A percentile compares a stretch with the other conserved stretches of the same genome.
These are phyloP conservation scores for Boloria selene DNA, from an alignment of 2,888 invertebrate species.

Conservation along the genomic window DNA sequence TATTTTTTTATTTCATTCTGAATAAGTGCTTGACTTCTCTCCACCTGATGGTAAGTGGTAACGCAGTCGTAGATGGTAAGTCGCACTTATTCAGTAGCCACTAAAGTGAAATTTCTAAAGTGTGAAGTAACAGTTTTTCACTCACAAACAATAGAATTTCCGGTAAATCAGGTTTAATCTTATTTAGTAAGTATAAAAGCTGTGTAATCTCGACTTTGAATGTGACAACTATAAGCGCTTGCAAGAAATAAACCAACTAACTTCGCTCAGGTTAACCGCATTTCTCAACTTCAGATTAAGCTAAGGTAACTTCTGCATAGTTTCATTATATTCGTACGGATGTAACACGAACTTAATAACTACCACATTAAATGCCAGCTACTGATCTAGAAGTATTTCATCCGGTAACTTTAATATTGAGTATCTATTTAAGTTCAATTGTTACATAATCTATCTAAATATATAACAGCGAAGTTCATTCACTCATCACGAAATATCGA, in stretches of 20 bases:
- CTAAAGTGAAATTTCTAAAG: no score
- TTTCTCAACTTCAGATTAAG: conserved; percentile 36
- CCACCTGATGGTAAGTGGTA: no score
- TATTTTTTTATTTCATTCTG: no score
- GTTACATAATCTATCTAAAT: no score
- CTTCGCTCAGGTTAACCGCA: conserved; percentile 35
- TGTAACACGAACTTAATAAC: conserved; percentile 13
- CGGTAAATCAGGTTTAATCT: neutral
- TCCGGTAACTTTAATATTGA: neutral
- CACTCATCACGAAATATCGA: no score
- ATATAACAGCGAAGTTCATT: no score
- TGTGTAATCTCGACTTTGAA: conserved; percentile 21
- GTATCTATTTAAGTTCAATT: no score
- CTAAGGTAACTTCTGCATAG: conserved; percentile 36
- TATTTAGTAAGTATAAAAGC: neutral
- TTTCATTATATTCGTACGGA: conserved; percentile 20
- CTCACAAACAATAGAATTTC: no score
- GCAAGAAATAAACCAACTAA: conserved; percentile 36
- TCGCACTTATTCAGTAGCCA: no score
- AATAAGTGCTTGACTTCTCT: no score
- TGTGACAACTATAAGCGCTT: conserved; percentile 30
- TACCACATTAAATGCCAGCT: neutral
- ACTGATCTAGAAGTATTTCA: neutral
- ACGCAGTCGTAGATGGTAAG: no score
- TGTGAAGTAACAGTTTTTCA: no score